Conservation (phyloP, 1,140 invertebrate species). For the Drosophila willistoni region DNA sequence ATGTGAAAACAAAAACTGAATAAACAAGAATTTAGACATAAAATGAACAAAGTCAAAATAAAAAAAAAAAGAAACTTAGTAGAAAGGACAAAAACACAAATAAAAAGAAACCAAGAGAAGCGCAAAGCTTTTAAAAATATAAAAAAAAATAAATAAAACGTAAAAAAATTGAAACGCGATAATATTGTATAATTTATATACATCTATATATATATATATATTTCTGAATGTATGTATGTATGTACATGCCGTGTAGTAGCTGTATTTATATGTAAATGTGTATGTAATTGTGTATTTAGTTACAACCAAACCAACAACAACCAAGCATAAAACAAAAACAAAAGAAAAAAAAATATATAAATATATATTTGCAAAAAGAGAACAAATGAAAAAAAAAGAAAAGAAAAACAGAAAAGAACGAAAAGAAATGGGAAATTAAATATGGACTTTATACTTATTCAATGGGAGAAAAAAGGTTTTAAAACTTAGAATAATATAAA, state of each 20-base stretch:
- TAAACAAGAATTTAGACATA: constrained; percentile 73
- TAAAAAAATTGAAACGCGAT: constrained; percentile 57
- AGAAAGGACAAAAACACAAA: constrained; percentile 37
- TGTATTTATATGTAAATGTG: constrained; percentile 80
- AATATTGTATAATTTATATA: constrained; percentile 79
- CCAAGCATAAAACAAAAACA: constrained; percentile 54
- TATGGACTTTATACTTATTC: constrained; percentile 26
- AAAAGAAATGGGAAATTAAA: constrained; percentile 37
- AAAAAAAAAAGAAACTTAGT: constrained; percentile 46
- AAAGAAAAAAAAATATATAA: constrained; percentile 52
- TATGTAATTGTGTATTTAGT: constrained; percentile 79
- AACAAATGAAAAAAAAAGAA: constrained; percentile 44
- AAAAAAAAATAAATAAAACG: constrained; percentile 26
- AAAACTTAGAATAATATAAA: background rate
- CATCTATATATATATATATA: constrained; percentile 56
- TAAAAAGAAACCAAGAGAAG: constrained; percentile 30
- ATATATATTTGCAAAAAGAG: constrained; percentile 69
- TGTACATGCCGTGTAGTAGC: constrained; percentile 64
- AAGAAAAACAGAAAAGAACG: background rate
- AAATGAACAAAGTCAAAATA: constrained; percentile 73
- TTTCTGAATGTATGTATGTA: constrained; percentile 63
- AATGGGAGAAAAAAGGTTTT: background rate
- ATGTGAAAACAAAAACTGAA: constrained; percentile 66
- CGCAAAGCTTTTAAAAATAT: constrained; percentile 55
- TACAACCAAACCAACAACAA: constrained; percentile 42